A percentile compares a stretch with the other conserved stretches of the same genome.
Conservation (phyloP, 92 coral and sea anemone genomes). For the Muricea muricata region DNA sequence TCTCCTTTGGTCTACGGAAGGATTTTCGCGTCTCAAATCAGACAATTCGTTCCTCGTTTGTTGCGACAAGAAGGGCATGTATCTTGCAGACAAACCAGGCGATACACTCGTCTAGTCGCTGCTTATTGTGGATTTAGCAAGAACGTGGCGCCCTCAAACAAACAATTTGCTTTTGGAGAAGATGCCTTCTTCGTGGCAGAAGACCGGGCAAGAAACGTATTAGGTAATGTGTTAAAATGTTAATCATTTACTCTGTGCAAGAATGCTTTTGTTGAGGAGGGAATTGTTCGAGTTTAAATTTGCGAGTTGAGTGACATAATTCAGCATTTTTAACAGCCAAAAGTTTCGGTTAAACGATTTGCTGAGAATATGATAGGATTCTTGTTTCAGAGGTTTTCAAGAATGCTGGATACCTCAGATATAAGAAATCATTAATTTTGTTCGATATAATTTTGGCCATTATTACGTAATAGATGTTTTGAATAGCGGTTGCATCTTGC, state of each 20-base stretch:
- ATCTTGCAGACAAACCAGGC: slow-evolving; percentile 56
- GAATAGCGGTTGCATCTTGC: no score
- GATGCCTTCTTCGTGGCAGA: slow-evolving; percentile 93
- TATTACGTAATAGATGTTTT: no score
- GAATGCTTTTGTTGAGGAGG: slow-evolving; percentile 7
- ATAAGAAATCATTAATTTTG: no score
- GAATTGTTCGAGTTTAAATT: not conserved
- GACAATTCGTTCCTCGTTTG: slow-evolving; percentile 79
- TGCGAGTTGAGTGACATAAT: slow-evolving; percentile 9
- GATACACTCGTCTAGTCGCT: slow-evolving; percentile 68
- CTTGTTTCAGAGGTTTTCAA: no score
- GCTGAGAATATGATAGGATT: no score
- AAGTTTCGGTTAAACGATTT: no score
- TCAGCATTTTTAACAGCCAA: not conserved
- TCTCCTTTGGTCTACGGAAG: slow-evolving; percentile 95
- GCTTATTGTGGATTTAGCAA: slow-evolving; percentile 96
- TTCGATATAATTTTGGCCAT: no score
- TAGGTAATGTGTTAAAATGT: slow-evolving; percentile 61
- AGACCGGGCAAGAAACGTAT: slow-evolving; percentile 70
- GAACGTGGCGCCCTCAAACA: slow-evolving; percentile 72
- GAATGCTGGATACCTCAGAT: no score
- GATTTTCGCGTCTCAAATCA: slow-evolving; percentile 81
- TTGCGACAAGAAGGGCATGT: slow-evolving; percentile 68
- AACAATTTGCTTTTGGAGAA: slow-evolving; percentile 85
- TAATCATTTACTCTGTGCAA: not conserved